A percentile compares a stretch with the other conserved stretches of the same genome.
phyloP scores from a whole-genome alignment of 2,888 invertebrate species.

The Polyommatus icarus region DNA sequence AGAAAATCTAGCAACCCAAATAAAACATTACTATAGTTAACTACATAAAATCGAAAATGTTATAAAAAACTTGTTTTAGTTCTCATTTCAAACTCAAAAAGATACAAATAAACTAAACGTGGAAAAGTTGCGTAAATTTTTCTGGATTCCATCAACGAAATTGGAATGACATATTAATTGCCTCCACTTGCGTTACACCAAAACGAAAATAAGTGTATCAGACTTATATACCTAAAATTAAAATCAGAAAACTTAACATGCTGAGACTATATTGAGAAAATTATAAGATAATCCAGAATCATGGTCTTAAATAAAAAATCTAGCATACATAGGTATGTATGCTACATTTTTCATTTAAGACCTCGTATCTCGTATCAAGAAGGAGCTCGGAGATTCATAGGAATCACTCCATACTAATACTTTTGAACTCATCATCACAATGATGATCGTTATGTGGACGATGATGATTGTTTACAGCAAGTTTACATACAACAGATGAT shows the following conservation, averaged over 20 bases:
- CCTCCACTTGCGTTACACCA: not conserved
- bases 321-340: too few species aligned
- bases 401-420: too few species aligned
- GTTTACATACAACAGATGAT: not conserved
- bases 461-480: not conserved
- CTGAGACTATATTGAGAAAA: not conserved
- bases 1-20: not conserved
- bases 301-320: too few species aligned
- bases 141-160: conserved; percentile 11
- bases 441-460: too few species aligned
- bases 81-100: not conserved
- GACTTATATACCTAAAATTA: not conserved
- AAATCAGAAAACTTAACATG: not conserved
- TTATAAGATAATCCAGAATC: too few species aligned
- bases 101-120: not conserved
- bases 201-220: not conserved
- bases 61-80: not conserved
- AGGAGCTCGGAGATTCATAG: too few species aligned
- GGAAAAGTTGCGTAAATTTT: not conserved
- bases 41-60: too few species aligned
- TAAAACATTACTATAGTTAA: not conserved
- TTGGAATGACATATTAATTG: conserved; percentile 3
- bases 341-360: too few species aligned
- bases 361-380: too few species aligned
- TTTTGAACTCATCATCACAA: too few species aligned